Evolutionary conservation across 2,113 vertebrate genomes (phyloP).

Genomic region (Pseudorectes ferrugineus): DNA sequence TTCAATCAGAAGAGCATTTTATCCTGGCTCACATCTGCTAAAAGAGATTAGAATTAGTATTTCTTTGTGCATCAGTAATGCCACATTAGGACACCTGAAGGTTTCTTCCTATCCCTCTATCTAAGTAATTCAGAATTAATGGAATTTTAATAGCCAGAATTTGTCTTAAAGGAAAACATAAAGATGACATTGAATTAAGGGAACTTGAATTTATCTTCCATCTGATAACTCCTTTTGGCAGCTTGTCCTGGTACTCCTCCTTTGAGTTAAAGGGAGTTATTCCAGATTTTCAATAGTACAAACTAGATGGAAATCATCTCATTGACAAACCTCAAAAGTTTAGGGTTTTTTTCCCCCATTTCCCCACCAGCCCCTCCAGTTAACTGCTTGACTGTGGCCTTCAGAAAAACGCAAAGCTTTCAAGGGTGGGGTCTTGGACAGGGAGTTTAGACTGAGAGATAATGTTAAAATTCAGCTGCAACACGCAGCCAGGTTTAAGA

Average conservation of each 20-base stretch:
- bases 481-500: neutral
- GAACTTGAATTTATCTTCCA: neutral
- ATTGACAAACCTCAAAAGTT: neutral
- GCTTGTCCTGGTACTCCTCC: neutral
- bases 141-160: neutral
- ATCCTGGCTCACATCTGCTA: neutral
- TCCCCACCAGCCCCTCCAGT: neutral
- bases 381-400: neutral
- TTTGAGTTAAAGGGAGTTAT: neutral
- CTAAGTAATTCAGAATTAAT: neutral
- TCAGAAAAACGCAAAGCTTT: neutral
- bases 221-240: neutral
- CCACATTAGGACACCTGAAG: neutral
- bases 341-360: neutral
- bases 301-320: neutral
- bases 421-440: neutral
- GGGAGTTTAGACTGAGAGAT: neutral
- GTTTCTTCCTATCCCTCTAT: neutral
- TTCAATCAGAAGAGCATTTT: neutral
- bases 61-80: neutral
- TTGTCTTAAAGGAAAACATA: neutral
- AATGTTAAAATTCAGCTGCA: neutral
- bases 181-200: neutral
- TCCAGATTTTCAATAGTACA: neutral
- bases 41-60: neutral